Evolutionary conservation across 2,797 vertebrate genomes (phyloP), one percentile per base, ranked within the genome.

Genomic region (Rhabdomys pumilio): DNA sequence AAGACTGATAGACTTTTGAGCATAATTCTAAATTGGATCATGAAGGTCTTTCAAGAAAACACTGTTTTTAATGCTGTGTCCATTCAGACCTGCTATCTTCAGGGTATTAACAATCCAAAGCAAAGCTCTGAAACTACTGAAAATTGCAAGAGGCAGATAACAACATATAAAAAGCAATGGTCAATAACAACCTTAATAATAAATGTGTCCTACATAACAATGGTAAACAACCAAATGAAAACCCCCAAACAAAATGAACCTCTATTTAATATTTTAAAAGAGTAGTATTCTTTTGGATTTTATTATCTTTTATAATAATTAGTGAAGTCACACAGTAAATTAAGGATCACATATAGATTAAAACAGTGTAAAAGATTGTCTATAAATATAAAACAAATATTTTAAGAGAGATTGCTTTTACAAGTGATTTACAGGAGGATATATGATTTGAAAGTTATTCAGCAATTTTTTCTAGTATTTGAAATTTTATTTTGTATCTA

Each of bases 71-170:
- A 93, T 97, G 41, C 34, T 97, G 29, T 72, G 53, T 97, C 65
- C 80, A 98, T 76, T 97, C 76, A 98, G 95, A 44, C 41, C 38
- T 95, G 12, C 96, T 98, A 94, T 97, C 93, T 96, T 96, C 76
- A 91, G 65, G n/a, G 29, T 91, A 96, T 96, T 97, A 97, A 97
- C 88, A 96, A 97, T 95, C 93, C 97, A 97, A 97, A 97, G n/a
- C 93, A 97, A 96, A 97, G 73, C 94, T 88, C 91, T 96, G 82
- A 84, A 97, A 93, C 69, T 61, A 96, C 83, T 91, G 82, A 96
- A 92, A 95, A 75, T 93, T 92, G 96, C 96, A 95, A 88, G 59
- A 87, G 95, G 61, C 93, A 91, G 80, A 97, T 90, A 96, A 94
- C 93, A 20, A 94, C 97, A 69, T 97, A 95, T 95, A 96, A 96